phyloP scores from a whole-genome alignment of 2,113 vertebrate species.

The Bothrops jararaca region DNA sequence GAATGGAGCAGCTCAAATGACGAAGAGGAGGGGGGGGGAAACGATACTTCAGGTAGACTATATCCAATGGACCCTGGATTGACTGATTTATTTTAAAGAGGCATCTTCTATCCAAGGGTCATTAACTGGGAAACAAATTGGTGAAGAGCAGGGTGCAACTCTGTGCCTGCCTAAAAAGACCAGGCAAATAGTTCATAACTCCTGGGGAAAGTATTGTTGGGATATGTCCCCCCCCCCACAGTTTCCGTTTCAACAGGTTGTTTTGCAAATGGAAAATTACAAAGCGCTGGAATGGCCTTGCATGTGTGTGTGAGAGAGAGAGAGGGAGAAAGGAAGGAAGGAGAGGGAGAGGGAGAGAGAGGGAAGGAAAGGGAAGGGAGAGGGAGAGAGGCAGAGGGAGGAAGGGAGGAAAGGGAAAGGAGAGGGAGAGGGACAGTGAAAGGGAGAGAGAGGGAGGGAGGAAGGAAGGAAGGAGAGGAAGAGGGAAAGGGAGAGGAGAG shows the following conservation, averaged over 20 bases:
- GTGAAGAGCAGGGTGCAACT: too few relatives aligned
- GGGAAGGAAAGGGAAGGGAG: rapidly evolving
- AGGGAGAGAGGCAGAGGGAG: rapidly evolving
- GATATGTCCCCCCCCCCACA: constrained; percentile 3
- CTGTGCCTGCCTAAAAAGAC: not conserved
- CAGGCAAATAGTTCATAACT: constrained; percentile 36
- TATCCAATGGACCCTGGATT: constrained; percentile 24
- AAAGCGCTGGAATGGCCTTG: constrained; percentile 28
- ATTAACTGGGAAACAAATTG: constrained; percentile 32
- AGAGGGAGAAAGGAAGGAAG: rapidly evolving
- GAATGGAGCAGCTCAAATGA: constrained; percentile 8
- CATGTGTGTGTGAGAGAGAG: not conserved
- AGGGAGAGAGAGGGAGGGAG: rapidly evolving
- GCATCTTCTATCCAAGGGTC: constrained; percentile 4
- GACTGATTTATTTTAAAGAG: constrained; percentile 23
- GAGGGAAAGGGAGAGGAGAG: too few relatives aligned
- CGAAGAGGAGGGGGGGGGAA: not conserved
- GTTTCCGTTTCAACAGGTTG: constrained; percentile 37
- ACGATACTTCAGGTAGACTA: constrained; percentile 17
- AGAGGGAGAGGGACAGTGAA: rapidly evolving
- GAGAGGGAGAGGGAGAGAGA: rapidly evolving
- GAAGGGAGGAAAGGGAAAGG: rapidly evolving
- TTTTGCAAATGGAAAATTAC: constrained; percentile 59
- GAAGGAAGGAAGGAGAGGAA: too few relatives aligned
- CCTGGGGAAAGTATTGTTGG: constrained; percentile 28